Base-by-base conservation (phyloP, 2,888 invertebrate genomes). In the Subacronicta megacephala region DNA sequence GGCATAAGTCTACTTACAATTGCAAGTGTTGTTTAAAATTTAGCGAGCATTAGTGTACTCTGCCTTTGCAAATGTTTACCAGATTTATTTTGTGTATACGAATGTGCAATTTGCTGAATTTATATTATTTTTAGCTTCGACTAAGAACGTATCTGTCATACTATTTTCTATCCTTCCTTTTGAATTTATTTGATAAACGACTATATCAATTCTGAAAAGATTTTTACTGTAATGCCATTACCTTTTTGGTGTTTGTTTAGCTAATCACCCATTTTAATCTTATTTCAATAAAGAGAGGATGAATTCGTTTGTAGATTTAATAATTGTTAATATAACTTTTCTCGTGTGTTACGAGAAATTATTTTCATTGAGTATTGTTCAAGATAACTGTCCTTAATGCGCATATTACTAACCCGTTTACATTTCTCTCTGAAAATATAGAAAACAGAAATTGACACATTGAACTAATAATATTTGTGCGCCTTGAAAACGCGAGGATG, bases 51-150 rank as follows among this genome's bases (percentile, higher is more conserved):
- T 36, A 36, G 62, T 69, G 13, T 63, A 47, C 9, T 26, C 5
- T 47, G 62, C 70, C 26, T 41, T n/a, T 44, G 59, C 59, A 36
- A 59, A 51, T 38, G 47, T 59, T 54, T 26, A 43, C 23, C 51
- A 45, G 40, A 16, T 54, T 47, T 35, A 15, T 54, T 51, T 26
- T 45, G n/a, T n/a, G n/a, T n/a, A n/a, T 46, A 16, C 16, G 46
- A 40, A 20, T 41, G 13, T 47, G 37, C 15, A 35, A 36, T 47
- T 44, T 59, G 23, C 45, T 45, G 37, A n/a, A 40, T 40, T 3
- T 3, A 10, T 36, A 16, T 31, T 61, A 51, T 69, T 68, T 67
- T 61, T 46, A 46, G 50, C 62, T 16, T 33, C 6, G 37, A 16
- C 26, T 13, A 33, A 29, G 12, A 26, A 38, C 12, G 49, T 31